phyloP scores from a whole-genome alignment of 2,888 invertebrate genomes.

The Brenthis daphne region DNA sequence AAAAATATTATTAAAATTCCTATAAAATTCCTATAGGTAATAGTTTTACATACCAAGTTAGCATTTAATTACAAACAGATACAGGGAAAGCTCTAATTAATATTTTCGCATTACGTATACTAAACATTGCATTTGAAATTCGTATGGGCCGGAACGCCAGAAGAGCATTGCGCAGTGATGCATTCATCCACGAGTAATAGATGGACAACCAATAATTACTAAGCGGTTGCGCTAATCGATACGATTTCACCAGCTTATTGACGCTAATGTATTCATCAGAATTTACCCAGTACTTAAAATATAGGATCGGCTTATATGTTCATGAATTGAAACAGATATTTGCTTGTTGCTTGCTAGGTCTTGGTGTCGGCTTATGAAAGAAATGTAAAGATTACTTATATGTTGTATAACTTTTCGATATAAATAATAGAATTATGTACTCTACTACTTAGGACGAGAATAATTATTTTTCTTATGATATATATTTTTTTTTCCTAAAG shows the following conservation, averaged over 20 bases:
- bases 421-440: no score
- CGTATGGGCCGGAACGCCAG: constrained; percentile 10
- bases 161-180: constrained; percentile 28
- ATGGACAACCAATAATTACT: constrained; percentile 37
- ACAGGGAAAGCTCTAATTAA: constrained; percentile 9
- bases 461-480: no score
- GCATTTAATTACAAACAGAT: constrained; percentile 8
- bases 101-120: constrained; percentile 2
- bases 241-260: constrained; percentile 22
- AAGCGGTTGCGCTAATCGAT: constrained; percentile 34
- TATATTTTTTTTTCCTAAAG: no score
- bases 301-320: no score
- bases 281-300: constrained; percentile 1
- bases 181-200: constrained; percentile 31
- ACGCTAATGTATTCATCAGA: constrained; percentile 19
- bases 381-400: no score
- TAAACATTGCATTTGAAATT: constrained; percentile 23
- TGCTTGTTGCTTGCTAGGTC: no score
- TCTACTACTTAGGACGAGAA: no score
- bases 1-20: background rate
- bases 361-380: no score
- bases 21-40: background rate
- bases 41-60: background rate
- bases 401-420: no score
- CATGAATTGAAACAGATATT: no score